Conservation (phyloP, 1,140 invertebrate species). For the Varroa destructor region DNA sequence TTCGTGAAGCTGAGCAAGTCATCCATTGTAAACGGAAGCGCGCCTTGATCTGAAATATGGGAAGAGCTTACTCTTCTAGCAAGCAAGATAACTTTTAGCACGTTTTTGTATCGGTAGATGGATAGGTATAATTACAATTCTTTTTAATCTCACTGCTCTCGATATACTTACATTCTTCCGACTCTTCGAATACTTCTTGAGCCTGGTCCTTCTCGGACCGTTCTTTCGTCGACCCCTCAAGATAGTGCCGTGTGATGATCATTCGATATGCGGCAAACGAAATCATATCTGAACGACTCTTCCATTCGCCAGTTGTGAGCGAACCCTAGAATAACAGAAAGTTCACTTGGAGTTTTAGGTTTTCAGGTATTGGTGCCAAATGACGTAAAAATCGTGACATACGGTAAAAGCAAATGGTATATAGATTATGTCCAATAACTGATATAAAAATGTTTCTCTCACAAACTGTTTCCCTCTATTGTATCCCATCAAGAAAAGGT, state of each 20-base stretch:
- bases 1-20: slow-evolving; percentile 52
- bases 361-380: background rate
- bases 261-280: slow-evolving; percentile 7
- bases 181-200: slow-evolving; percentile 5
- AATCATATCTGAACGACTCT: slow-evolving; percentile 6
- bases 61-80: background rate
- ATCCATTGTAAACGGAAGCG: slow-evolving; percentile 41
- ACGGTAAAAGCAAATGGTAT: too few species aligned
- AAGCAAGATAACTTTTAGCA: too few species aligned
- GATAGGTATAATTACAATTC: too few species aligned
- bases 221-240: slow-evolving; percentile 20
- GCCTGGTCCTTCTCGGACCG: slow-evolving; percentile 15
- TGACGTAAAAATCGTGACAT: background rate
- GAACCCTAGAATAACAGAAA: slow-evolving; percentile 3
- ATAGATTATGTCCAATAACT: too few species aligned
- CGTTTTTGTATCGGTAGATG: too few species aligned
- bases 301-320: slow-evolving; percentile 5
- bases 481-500: too few species aligned
- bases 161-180: slow-evolving; percentile 10
- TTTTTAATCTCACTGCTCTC: too few species aligned
- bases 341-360: too few species aligned
- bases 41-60: slow-evolving; percentile 26
- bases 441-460: too few species aligned
- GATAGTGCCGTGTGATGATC: slow-evolving; percentile 8
- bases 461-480: too few species aligned